phyloP scores from a whole-genome alignment of 1,140 invertebrate species.

The Ceratitis capitata region DNA sequence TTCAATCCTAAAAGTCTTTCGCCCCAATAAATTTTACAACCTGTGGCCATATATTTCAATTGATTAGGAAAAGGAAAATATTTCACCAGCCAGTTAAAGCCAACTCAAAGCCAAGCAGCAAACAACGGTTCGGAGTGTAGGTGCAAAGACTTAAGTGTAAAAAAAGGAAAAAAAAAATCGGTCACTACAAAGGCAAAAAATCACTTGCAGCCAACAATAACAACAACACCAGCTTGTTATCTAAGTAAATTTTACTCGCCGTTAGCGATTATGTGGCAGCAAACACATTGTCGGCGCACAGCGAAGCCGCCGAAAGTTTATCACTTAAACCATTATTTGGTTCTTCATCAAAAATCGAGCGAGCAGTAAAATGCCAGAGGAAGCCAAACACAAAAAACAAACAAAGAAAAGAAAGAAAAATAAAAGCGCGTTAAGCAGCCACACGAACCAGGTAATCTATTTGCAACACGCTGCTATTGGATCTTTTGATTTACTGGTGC shows the following conservation, averaged over 20 bases:
- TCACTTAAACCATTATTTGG: slow-evolving; percentile 28
- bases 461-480: not conserved
- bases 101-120: not conserved
- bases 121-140: not conserved
- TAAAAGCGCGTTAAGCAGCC: not conserved
- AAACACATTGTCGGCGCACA: slow-evolving; percentile 7
- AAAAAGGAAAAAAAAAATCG: not conserved
- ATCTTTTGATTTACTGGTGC: not conserved
- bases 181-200: not conserved
- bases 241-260: not conserved
- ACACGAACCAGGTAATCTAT: not conserved
- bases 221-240: not conserved
- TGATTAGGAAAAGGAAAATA: not conserved
- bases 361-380: not conserved
- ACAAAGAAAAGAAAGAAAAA: not conserved
- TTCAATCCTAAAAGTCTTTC: not conserved
- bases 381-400: not conserved
- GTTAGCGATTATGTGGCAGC: not conserved
- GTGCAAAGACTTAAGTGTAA: not conserved
- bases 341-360: slow-evolving; percentile 13
- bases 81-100: not conserved
- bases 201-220: not conserved
- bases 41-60: slow-evolving; percentile 17
- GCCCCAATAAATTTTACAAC: slow-evolving; percentile 28
- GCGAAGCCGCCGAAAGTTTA: not conserved